Evolutionary conservation across 37 sponge, comb jelly and placozoan genomes (phyloP), one percentile per base, ranked within the genome.

Genomic region (Corticium candelabrum): DNA sequence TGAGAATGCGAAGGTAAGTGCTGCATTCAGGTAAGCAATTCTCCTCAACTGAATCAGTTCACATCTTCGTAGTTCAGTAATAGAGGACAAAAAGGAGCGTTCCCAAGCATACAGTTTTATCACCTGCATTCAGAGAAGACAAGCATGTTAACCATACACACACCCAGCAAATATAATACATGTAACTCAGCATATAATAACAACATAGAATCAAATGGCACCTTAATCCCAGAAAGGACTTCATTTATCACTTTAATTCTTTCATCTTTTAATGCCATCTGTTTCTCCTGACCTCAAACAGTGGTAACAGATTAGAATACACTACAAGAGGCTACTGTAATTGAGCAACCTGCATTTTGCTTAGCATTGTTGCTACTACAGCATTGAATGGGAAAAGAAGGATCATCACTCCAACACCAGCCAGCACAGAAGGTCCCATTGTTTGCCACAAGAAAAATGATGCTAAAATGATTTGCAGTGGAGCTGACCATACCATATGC

Each of bases 21-120:
- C 82, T 39, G 93, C 88, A 76, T 32, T 73, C 71, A 90, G 86
- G 75, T 82, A 83, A 35, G 90, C 87, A 27, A 76, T 43, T 21
- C 73, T 68, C 74, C 41, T 84, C 43, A 98, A 67, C 34, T 85
- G 78, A 27, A 68, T 79, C 81, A 98, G 76, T 41, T 98, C 99
- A n/a, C 80, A 36, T 0, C 50, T 37, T 27, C 99, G 79, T 34
- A 98, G 85, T 27, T 62, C 81, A 67, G 79, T 74, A 27, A 98
- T 82, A 39, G 78, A 81, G 11, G 80, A 77, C 72, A 83, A 76
- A 73, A 87, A 88, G 41, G 86, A 83, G 27, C 79, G 76, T 85
- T 98, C 99, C 99, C 99, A 98, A 0, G 95, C 95, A 77, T 98
- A 94, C 70, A 98, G 80, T 73, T 98, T 98, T 77, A 98, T 94